Conservation (phyloP, 2,797 vertebrate species). For the Hemitrygon akajei region DNA sequence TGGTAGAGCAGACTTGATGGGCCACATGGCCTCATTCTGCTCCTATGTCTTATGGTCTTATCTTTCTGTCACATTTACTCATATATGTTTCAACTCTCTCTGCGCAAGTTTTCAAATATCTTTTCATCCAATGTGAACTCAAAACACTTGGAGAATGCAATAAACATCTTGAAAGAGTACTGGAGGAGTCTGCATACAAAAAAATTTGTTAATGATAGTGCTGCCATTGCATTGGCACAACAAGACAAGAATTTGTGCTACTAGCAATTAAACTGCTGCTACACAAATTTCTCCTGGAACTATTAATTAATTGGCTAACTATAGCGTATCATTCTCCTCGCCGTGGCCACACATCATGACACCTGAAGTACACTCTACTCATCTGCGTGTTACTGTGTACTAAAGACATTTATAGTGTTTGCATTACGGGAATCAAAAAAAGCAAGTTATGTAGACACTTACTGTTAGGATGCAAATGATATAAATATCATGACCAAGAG, state of each 20-base stretch:
- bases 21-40: too few species aligned
- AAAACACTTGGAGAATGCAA: background rate
- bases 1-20: too few species aligned
- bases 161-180: background rate
- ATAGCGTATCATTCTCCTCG: background rate
- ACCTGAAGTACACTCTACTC: background rate
- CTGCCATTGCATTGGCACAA: background rate
- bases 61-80: too few species aligned
- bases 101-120: background rate
- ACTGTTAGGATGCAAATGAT: background rate
- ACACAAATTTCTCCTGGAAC: background rate
- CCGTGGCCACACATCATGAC: background rate
- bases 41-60: too few species aligned
- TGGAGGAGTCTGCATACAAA: background rate
- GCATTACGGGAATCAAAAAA: background rate
- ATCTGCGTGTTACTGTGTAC: background rate
- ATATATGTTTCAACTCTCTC: too few species aligned
- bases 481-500: background rate
- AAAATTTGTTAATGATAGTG: background rate
- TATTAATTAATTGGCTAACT: background rate
- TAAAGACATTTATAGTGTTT: background rate
- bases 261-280: background rate
- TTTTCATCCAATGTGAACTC: background rate
- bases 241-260: background rate
- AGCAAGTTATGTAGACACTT: background rate